phyloP scores from a whole-genome alignment of 1,140 invertebrate genomes.

The Pentalonia nigronervosa region DNA sequence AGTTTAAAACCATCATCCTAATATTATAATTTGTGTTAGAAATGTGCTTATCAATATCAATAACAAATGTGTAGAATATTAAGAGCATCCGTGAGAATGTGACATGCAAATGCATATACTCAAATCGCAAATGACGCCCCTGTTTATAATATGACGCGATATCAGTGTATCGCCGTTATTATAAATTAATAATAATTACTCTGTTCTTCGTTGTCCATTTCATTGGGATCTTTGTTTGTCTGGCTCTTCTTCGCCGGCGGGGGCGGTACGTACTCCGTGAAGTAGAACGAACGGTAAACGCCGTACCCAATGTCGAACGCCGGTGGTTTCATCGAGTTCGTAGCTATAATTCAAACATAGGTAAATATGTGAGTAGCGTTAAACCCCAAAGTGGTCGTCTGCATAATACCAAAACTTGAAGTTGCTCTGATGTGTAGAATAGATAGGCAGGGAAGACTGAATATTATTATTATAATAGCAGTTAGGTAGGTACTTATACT shows the following conservation, averaged over 20 bases:
- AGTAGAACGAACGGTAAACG: conserved; percentile 58
- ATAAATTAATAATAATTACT: conserved; percentile 22
- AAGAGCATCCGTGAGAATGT: background rate
- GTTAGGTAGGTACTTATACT: too few species aligned
- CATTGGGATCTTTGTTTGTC: conserved; percentile 14
- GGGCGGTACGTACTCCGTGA: conserved; percentile 53
- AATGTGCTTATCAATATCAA: too few species aligned
- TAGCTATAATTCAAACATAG: conserved; percentile 33
- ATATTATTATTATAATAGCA: background rate
- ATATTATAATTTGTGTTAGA: too few species aligned
- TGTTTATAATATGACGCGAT: background rate
- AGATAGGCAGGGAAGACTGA: background rate
- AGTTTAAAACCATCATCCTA: background rate
- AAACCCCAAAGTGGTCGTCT: background rate
- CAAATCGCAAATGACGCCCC: background rate
- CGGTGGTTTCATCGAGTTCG: conserved; percentile 53
- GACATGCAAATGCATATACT: background rate
- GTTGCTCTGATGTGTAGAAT: background rate
- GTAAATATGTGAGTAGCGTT: background rate
- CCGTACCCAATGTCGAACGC: conserved; percentile 50
- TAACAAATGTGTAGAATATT: background rate
- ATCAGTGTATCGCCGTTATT: background rate
- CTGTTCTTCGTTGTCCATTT: background rate
- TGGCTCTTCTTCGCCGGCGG: background rate
- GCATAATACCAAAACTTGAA: conserved; percentile 36